Base-by-base conservation (phyloP, 2,113 vertebrate genomes). In the Anoplopoma fimbria region DNA sequence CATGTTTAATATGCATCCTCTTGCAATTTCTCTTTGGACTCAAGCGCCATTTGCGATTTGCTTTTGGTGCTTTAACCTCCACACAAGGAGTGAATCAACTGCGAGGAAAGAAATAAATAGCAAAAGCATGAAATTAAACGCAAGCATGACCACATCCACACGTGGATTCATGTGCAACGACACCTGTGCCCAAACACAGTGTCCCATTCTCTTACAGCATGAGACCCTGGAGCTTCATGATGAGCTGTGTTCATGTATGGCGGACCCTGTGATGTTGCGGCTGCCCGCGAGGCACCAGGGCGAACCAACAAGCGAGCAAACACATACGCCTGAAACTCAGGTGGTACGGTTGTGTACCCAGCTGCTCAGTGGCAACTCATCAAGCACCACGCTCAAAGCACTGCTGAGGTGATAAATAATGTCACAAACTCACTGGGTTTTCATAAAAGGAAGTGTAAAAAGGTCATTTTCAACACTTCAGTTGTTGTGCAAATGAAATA, bases 311-410 rank as follows among this genome's bases (percentile, higher is more conserved):
- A 75, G 74, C 68, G 25, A 77, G 82, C 70, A 51, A 75, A 73
- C 65, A 67, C 79, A 47, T 83, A 74, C 64, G n/a, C 82, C 71
- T 77, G 76, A 88, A 92, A 91, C 92, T 94, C 93, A 93, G 93
- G 92, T 93, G 92, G 90, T 71, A 1, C 23, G 33, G 77, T 60
- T 25, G 65, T 64, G 88, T 57, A 86, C 91, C 77, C 92, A 93
- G 90, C 90, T 93, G 91, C 87, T 87, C 61, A 0, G 82, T 64
- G 81, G 76, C 58, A 67, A 63, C 60, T 75, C 77, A 81, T 87
- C 55, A 81, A 87, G 81, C 36, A 51, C 69, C 45, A 15, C 8
- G 23, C 78, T 89, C 85, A 87, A 71, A 85, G 82, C 87, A 10
- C 65, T 53, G 81, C 80, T 40, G 60, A 71, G 75, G 62, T 68